Conservation (phyloP, 2,888 invertebrate species). For the Drosophila paramelanica region DNA sequence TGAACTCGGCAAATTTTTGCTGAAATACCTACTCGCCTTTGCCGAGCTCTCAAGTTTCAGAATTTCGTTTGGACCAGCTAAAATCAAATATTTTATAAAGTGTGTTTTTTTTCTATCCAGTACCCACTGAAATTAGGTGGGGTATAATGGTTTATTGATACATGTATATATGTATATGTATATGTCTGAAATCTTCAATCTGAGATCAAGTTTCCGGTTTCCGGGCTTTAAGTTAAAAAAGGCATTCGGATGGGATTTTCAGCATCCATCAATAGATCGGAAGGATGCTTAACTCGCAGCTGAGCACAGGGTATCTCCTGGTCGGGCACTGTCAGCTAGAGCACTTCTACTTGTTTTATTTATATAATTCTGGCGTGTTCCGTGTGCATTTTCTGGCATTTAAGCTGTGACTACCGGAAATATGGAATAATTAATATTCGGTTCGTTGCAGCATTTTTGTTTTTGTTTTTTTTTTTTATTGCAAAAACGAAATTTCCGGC, state of each 20-base stretch:
- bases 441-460: constrained; percentile 39
- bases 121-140: not conserved
- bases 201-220: too few relatives aligned
- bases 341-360: not conserved
- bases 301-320: not conserved
- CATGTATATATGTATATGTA: too few relatives aligned
- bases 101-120: not conserved
- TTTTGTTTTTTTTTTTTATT: constrained; percentile 26
- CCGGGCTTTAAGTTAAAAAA: too few relatives aligned
- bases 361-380: constrained; percentile 10
- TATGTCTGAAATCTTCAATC: too few relatives aligned
- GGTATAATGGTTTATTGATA: too few relatives aligned
- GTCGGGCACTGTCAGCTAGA: not conserved
- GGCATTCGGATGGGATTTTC: too few relatives aligned
- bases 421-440: constrained; percentile 65
- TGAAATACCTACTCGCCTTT: constrained; percentile 10
- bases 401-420: constrained; percentile 60
- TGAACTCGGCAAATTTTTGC: not conserved
- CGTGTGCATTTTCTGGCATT: constrained; percentile 40
- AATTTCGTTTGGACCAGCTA: not conserved
- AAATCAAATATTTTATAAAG: constrained; percentile 35
- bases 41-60: not conserved
- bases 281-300: too few relatives aligned
- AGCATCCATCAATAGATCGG: too few relatives aligned
- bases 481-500: constrained; percentile 72